phyloP scores from a whole-genome alignment of 2,797 vertebrate species.

The Clangula hyemalis region DNA sequence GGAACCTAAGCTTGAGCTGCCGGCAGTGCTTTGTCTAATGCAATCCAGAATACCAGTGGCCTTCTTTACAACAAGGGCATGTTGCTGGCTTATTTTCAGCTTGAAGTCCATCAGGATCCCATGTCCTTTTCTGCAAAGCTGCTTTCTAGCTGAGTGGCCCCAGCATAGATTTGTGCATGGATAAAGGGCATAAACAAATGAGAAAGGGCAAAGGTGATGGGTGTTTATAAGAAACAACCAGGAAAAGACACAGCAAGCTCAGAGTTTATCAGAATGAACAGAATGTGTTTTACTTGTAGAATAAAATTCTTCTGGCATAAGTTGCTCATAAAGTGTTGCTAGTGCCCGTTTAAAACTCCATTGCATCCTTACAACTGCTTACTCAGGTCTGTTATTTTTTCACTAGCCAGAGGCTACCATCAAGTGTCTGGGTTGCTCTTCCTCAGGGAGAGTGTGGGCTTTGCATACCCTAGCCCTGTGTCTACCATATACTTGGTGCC shows the following conservation, averaged over 20 bases:
- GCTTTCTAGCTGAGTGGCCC: no score
- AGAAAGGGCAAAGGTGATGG: not conserved
- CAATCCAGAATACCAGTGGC: not conserved
- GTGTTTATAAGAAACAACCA: not conserved
- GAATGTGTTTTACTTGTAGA: not conserved
- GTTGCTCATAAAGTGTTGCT: not conserved
- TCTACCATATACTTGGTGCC: no score
- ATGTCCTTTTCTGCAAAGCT: no score
- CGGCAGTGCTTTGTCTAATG: not conserved
- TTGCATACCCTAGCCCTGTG: not conserved
- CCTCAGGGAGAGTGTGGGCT: not conserved
- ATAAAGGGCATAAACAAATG: not conserved
- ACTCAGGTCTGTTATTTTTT: not conserved
- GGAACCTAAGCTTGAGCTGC: accelerated
- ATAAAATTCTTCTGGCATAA: not conserved
- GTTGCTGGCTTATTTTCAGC: no score
- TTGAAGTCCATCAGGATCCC: no score
- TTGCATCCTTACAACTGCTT: not conserved
- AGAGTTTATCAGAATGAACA: not conserved
- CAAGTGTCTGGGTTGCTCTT: not conserved
- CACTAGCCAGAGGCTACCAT: not conserved
- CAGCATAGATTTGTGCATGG: not conserved
- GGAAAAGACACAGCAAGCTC: not conserved
- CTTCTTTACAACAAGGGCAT: not conserved
- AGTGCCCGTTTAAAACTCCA: not conserved